Percentiles rank a stretch among this genome's conserved stretches.
phyloP scores from a whole-genome alignment of 2,888 invertebrate species.

The Sericinus montela region DNA sequence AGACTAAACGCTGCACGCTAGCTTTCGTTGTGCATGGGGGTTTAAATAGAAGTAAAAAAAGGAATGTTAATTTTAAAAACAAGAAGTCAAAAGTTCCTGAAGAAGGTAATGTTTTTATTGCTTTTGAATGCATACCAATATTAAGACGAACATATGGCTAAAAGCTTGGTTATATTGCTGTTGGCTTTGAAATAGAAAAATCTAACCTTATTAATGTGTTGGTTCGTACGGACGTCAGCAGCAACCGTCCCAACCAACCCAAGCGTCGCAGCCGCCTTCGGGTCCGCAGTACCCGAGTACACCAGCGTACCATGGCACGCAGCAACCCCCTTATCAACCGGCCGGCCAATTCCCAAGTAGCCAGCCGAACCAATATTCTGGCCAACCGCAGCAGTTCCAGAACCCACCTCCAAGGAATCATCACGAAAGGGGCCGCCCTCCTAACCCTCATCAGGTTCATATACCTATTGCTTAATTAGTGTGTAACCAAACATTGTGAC shows the following conservation, averaged over 20 bases:
- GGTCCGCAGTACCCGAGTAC: constrained; percentile 75
- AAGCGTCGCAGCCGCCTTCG: constrained; percentile 75
- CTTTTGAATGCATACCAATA: constrained; percentile 67
- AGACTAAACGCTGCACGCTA: constrained; percentile 75
- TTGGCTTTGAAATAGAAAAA: constrained; percentile 74
- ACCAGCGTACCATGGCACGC: constrained; percentile 78
- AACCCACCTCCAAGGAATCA: constrained; percentile 76
- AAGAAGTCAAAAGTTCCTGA: constrained; percentile 46
- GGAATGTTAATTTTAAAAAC: constrained; percentile 50
- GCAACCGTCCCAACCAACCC: constrained; percentile 78
- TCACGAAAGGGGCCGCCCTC: constrained; percentile 74
- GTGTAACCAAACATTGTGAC: constrained; percentile 7
- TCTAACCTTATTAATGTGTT: constrained; percentile 80
- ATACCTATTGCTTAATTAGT: constrained; percentile 12
- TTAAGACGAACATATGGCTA: constrained; percentile 56
- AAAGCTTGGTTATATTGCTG: constrained; percentile 72
- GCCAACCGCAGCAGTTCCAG: constrained; percentile 63
- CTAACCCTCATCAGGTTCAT: constrained; percentile 69
- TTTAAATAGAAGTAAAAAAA: constrained; percentile 66
- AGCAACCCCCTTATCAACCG: constrained; percentile 74
- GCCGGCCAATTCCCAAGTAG: constrained; percentile 75
- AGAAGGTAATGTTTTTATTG: constrained; percentile 72
- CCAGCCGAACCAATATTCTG: constrained; percentile 56
- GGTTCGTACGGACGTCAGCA: constrained; percentile 80
- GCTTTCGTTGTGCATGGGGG: constrained; percentile 79